Percentiles rank a stretch among this genome's conserved stretches.
phyloP scores from a whole-genome alignment of 2,113 vertebrate genomes.

The Psophia crepitans region DNA sequence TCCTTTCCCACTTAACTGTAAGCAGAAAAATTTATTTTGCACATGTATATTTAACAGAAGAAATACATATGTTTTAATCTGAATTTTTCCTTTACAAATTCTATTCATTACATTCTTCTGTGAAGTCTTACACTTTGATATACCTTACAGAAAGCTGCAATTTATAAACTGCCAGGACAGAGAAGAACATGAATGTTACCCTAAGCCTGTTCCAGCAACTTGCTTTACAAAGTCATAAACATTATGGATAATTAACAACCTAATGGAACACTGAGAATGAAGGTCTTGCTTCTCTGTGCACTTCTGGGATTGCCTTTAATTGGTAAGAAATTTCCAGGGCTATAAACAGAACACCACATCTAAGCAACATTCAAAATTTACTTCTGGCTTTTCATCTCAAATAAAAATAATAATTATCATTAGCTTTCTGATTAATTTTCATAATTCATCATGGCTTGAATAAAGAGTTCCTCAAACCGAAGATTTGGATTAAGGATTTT shows the following conservation, averaged over 20 bases:
- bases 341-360: neutral
- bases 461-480: neutral
- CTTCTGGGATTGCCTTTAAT: slow-evolving; percentile 10
- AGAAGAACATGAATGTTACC: neutral
- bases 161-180: neutral
- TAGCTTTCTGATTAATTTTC: neutral
- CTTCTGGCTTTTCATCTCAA: neutral
- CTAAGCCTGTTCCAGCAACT: neutral
- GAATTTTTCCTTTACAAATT: neutral
- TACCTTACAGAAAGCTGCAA: neutral
- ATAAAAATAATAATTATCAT: slow-evolving; percentile 15
- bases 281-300: slow-evolving; percentile 21
- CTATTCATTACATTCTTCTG: neutral
- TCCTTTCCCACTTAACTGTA: neutral
- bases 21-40: neutral
- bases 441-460: neutral
- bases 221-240: slow-evolving; percentile 40
- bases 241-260: slow-evolving; percentile 41
- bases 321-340: slow-evolving; percentile 16
- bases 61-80: neutral
- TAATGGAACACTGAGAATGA: neutral
- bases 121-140: neutral
- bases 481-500: neutral
- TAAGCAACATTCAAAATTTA: slow-evolving; percentile 2
- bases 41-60: neutral